Evolutionary conservation across 2,888 invertebrate species (phyloP), one percentile per base, ranked within the genome.

Genomic region (Brenthis ino): DNA sequence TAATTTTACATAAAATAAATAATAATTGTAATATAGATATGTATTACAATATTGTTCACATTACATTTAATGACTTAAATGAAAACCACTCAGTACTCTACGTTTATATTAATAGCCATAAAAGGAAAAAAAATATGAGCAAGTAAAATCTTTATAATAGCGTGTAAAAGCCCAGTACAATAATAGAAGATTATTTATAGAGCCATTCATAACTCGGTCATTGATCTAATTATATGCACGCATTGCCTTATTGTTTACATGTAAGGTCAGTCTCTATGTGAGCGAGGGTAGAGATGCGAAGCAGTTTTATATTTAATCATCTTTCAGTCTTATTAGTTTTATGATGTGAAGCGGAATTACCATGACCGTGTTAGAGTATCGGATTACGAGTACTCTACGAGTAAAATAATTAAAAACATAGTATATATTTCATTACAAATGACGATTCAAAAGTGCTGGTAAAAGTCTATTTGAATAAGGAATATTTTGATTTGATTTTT

Each of bases 161-260:
- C 37, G 48, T 58, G 12, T 58, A 58, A 14, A 48, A 3, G 24
- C 3, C 48, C n/a, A 48, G 58, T 54, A 20, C 57, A 50, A 70
- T 67, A 70, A 67, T 58, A 67, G 60, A 51, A 14, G 14, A 5
- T 58, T 70, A 64, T 67, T 67, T 64, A 60, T 67, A 67, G 53
- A 12, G 13, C 47, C 64, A 70, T 70, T 70, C 58, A 60, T 56
- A 67, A 64, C 16, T 67, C 70, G 70, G 67, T 51, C 70, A 28
- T 70, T 67, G 70, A 64, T 70, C 70, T 67, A 64, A 48, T 70
- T 67, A 57, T 56, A 64, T 56, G 24, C 55, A 64, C 55, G 55
- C 54, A 64, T 48, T 51, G 58, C 24, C 6, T 55, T 28, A 57
- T n/a, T 37, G 51, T 20, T 20, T 33, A 43, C 37, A 43, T 0